Base-by-base conservation (phyloP, 1,140 invertebrate genomes). In the Dermatophagoides farinae region DNA sequence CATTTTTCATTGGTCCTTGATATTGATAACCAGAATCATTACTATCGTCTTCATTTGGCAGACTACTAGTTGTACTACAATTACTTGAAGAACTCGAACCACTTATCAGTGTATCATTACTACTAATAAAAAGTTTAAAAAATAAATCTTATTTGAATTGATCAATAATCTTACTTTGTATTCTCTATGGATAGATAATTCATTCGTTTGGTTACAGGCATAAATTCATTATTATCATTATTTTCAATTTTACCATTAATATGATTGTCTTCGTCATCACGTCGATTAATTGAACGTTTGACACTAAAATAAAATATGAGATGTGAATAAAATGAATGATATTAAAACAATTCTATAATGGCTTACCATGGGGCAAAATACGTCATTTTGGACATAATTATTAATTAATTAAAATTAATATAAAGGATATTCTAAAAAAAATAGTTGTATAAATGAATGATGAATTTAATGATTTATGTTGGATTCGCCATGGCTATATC, bases 181-280 rank as follows among this genome's bases (percentile, higher is more conserved):
- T 20, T 38, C 12, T 60, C 60, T 12, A 61, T 61, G 53, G 20
- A 16, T 31, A 61, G 49, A 14, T 55, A 16, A 55, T 61, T 61
- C 22, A 61, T 18, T 58, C 22, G 4, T 39, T 61, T 61, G 22
- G 50, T 61, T 1, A 61, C 52, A 11, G 60, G 60, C 37, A 61
- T 40, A 39, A 49, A 61, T 41, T 61, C 60, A 16, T 43, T n/a
- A 22, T 55, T 54, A 38, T 55, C 50, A 57, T 53, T 61, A 40
- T 44, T 55, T 50, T 31, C 31, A 31, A 31, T 31, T 31, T 31
- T 31, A 4, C 2, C 2, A 4, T 8, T 8, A 31, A 4, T 31
- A 31, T 31, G 31, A 31, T 31, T 31, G 31, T 31, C 31, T 31
- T 31, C 31, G 8, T 31, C 31, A 31, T 31, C 31, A 31, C 31